Conservation (phyloP, 2,113 vertebrate species). For the Crotalus viridis region DNA sequence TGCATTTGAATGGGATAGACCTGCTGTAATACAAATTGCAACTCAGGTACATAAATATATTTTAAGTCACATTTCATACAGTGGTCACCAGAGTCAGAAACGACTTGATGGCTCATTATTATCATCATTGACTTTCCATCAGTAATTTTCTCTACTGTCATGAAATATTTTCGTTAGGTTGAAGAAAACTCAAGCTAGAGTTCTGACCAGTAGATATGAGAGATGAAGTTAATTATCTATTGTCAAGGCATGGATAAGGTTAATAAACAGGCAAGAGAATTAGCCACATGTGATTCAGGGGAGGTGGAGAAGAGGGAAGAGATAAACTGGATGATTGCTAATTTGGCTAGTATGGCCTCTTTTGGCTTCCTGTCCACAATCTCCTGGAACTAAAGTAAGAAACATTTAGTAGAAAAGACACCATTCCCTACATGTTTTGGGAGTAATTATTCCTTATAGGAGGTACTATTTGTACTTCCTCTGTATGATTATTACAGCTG, state of each 20-base stretch:
- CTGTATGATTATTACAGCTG: not conserved
- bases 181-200: not conserved
- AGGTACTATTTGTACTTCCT: not conserved
- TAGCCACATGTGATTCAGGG: not conserved
- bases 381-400: not conserved
- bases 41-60: not conserved
- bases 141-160: not conserved
- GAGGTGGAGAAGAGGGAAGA: not conserved
- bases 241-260: not conserved
- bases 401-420: not conserved
- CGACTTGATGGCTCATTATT: not conserved
- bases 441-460: not conserved
- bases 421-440: not conserved
- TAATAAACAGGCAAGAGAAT: not conserved
- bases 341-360: not conserved
- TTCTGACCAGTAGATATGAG: no score
- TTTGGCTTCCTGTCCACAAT: not conserved
- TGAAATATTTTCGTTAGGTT: slow-evolving; percentile 6
- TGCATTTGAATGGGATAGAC: not conserved
- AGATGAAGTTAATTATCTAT: not conserved
- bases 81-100: not conserved
- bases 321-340: not conserved
- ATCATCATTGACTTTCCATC: not conserved
- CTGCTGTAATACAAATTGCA: slow-evolving; percentile 9
- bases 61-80: not conserved